Conservation (phyloP, 1,140 invertebrate species). For the Drosophila sechellia region DNA sequence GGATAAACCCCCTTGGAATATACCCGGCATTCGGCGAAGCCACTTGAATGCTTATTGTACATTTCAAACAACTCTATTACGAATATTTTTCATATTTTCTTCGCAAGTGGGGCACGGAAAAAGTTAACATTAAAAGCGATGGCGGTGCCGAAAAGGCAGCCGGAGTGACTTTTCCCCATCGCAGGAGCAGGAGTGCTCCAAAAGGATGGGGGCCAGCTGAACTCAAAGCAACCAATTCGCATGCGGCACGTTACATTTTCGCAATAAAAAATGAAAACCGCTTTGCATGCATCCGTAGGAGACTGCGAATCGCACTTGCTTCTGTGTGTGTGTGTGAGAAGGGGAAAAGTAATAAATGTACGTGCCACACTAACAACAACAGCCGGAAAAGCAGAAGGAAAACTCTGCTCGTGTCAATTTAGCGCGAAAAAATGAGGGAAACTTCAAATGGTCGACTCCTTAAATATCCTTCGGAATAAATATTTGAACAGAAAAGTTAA, state of each 20-base stretch:
- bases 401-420: constrained; percentile 67
- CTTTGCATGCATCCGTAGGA: constrained; percentile 74
- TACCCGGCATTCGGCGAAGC: constrained; percentile 60
- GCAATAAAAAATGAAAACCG: constrained; percentile 81
- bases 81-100: constrained; percentile 81
- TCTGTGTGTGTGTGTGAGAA: constrained; percentile 15
- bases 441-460: not conserved
- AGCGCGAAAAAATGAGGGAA: constrained; percentile 30
- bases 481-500: not conserved
- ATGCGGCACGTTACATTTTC: constrained; percentile 80
- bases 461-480: constrained; percentile 1
- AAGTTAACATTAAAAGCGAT: constrained; percentile 77
- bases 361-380: constrained; percentile 66
- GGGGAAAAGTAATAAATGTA: constrained; percentile 75
- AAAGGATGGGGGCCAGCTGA: constrained; percentile 2
- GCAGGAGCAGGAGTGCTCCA: constrained; percentile 1
- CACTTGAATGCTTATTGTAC: constrained; percentile 82
- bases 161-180: constrained; percentile 22
- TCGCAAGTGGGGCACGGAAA: constrained; percentile 65
- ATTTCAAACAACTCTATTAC: constrained; percentile 83
- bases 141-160: constrained; percentile 66
- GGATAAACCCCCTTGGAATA: constrained; percentile 18
- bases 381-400: constrained; percentile 47
- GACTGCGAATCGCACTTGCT: constrained; percentile 42
- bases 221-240: constrained; percentile 77